Evolutionary conservation across 2,888 invertebrate genomes (phyloP), one percentile per base, ranked within the genome.

Genomic region (Metellina segmentata): DNA sequence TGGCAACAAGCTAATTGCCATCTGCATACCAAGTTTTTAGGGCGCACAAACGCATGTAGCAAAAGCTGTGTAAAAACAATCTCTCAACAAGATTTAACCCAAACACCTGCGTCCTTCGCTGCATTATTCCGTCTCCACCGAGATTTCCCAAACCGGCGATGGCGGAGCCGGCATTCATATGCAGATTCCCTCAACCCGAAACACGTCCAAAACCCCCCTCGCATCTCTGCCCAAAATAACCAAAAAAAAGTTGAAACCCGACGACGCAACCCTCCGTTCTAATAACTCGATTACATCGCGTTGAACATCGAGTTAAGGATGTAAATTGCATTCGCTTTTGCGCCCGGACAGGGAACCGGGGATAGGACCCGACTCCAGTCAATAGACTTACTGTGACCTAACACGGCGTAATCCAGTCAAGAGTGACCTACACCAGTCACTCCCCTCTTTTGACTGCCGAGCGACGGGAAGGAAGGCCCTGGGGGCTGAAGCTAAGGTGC

Each of bases 361-460:
- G 16, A n/a, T 19, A 16, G 11, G 9, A 16, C 53, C 49, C 34
- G 61, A 34, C 71, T 48, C 34, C 79, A 70, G 19, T 48, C 52
- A 49, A 70, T 48, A 82, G 48, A 49, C 53, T 71, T 19, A 51
- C 83, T 77, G 91, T 91, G 91, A 91, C 87, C 91, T 91, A 91
- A 91, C 91, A 91, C 78, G 82, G 78, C 91, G 91, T 91, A 91
- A 91, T 91, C 91, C 82, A 87, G 81, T 91, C 91, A 87, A 61
- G 49, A 91, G 87, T 91, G 91, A 91, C 87, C 91, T 87, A 83
- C 61, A 82, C 91, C 82, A 90, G 90, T 86, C 90, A 85, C 90
- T 85, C 90, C 85, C 83, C 81, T 85, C 85, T 85, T 81, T 70
- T 71, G 78, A 72, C 78, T 51, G 90, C 49, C 83, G 69, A 89